Evolutionary conservation across 2,888 invertebrate genomes (phyloP), one percentile per base, ranked within the genome.

Genomic region (Nasonovia ribisnigri): DNA sequence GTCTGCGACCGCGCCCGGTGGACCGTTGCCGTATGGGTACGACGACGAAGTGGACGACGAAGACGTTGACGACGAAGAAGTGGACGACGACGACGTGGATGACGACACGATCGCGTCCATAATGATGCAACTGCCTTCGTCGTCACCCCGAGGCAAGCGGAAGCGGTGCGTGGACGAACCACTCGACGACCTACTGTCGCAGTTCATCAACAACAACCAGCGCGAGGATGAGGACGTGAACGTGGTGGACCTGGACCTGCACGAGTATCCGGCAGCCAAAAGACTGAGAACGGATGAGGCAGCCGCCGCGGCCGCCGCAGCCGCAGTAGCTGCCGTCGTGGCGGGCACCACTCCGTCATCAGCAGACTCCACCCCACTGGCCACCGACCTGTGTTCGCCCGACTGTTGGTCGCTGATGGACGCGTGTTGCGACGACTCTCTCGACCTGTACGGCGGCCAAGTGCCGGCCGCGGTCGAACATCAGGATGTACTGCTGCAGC

Each of bases 141-240:
- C 92, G 93, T 92, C 90, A 54, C 88, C 86, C 43, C 91, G 60
- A 24, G 26, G 60, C 94, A 95, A 95, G 29, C 95, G 96, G 92
- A 96, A 96, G 94, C 96, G 97, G 84, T 95, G 96, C 24, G 92
- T 88, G 36, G 97, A 97, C 95, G 97, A 97, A 91, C 96, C 97
- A 95, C 97, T 97, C 95, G 97, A 97, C 95, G 97, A 97, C 97
- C 97, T 57, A 43, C 5, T 91, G 88, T 94, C 91, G 94, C 91
- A 94, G 94, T 94, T 92, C 60, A 94, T 92, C 57, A 84, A 60
- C 84, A 91, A 54, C 87, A 54, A 36, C 36, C 93, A 93, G 2
- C 97, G 97, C 94, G 96, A 96, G 94, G 96, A 96, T 94, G 96
- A 96, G 88, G 96, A 96, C 94, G 96, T 96, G 43, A 96, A 96